These are phyloP conservation scores for Aquatica leii DNA, from an alignment of 2,888 invertebrate species.

Conservation along the genomic window DNA sequence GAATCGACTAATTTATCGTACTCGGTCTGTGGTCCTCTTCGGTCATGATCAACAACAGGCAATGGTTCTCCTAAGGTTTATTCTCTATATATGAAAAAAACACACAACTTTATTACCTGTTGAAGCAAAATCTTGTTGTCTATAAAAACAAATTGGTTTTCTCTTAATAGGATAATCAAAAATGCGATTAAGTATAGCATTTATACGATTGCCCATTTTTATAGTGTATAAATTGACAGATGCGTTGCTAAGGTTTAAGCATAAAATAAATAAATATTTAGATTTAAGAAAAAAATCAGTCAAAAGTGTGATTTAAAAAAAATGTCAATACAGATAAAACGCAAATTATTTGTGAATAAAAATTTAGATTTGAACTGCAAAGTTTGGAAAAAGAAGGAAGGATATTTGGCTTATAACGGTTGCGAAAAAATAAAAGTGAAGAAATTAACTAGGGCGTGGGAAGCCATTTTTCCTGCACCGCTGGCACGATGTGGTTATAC, in stretches of 20 bases:
- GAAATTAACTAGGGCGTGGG: slow-evolving; percentile 29
- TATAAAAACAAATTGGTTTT: slow-evolving; percentile 67
- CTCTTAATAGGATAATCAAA: slow-evolving; percentile 68
- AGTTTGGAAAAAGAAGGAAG: slow-evolving; percentile 17
- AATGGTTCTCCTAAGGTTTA: slow-evolving; percentile 44
- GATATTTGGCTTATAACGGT: slow-evolving; percentile 20
- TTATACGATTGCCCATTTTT: slow-evolving; percentile 64
- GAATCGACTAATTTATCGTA: slow-evolving; percentile 65
- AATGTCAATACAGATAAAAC: slow-evolving; percentile 14
- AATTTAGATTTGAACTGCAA: slow-evolving; percentile 14
- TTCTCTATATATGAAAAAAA: no score
- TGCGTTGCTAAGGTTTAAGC: slow-evolving; percentile 53
- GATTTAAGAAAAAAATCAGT: slow-evolving; percentile 2
- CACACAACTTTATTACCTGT: no score
- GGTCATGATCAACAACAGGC: slow-evolving; percentile 44
- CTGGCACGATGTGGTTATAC: slow-evolving; percentile 22
- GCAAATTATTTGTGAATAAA: slow-evolving; percentile 14
- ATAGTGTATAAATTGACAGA: slow-evolving; percentile 47
- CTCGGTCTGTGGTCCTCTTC: slow-evolving; percentile 58
- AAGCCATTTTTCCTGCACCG: slow-evolving; percentile 24
- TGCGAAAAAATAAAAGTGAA: slow-evolving; percentile 22
- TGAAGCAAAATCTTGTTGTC: slow-evolving; percentile 67
- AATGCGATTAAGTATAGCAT: slow-evolving; percentile 60
- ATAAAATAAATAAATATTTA: slow-evolving; percentile 42
- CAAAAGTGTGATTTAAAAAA: background rate